Conservation (phyloP, 2,888 invertebrate species). For the Eupithecia dodoneata region DNA sequence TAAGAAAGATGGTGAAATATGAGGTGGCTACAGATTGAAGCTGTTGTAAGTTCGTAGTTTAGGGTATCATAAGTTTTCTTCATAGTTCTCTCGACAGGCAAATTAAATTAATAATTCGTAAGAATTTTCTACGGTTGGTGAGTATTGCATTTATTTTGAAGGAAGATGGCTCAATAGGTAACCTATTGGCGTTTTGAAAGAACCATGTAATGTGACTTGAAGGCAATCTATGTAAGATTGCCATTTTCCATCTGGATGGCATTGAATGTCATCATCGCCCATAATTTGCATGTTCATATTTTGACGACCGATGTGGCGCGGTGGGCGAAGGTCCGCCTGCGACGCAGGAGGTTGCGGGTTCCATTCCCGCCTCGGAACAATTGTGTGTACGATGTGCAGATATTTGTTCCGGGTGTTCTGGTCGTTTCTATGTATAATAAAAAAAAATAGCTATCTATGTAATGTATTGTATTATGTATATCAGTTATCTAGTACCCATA, state of each 20-base stretch:
- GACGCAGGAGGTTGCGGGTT: no score
- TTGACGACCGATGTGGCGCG: no score
- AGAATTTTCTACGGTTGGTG: background rate
- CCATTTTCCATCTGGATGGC: background rate
- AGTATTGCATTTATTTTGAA: conserved; percentile 5
- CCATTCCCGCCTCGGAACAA: no score
- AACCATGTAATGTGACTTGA: background rate
- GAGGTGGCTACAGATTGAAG: background rate
- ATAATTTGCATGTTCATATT: no score
- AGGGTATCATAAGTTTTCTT: conserved; percentile 7
- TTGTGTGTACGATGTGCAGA: no score
- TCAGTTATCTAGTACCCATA: no score
- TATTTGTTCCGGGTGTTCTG: no score
- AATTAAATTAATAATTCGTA: background rate
- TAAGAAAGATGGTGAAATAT: no score
- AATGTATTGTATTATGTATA: no score
- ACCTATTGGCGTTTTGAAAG: conserved; percentile 5
- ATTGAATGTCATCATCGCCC: background rate
- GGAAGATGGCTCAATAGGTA: conserved; percentile 5
- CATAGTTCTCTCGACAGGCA: background rate
- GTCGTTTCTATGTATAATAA: no score
- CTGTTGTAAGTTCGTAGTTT: background rate
- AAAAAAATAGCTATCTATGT: no score
- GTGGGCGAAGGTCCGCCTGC: no score
- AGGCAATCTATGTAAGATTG: background rate